Base-by-base conservation (phyloP, 1,140 invertebrate species). In the Ceratosolen solmsi region DNA sequence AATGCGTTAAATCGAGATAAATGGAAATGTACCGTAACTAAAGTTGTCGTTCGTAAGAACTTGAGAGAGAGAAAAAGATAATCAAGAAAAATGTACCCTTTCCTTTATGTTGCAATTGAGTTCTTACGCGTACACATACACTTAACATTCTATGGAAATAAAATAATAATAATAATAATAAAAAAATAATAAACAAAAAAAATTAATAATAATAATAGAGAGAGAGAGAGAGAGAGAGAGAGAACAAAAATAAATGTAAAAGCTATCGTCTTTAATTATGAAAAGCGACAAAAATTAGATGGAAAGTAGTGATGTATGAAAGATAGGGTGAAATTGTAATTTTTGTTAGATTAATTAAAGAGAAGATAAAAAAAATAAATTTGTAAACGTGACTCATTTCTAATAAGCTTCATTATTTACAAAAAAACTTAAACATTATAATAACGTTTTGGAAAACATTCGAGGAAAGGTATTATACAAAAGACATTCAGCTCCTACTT, bases 401-500 rank as follows among this genome's bases (percentile, higher is more conserved):
- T 82, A 82, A 82, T 77, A 77, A 82, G 80, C 80, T 82, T 82
- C 74, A 82, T 82, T 82, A 82, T 82, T 82, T 82, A 82, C 80
- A 82, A 82, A 78, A 79, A 70, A 82, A 75, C 30, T 75, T 41
- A 56, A 82, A 77, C 38, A 71, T 63, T 56, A 81, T 75, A 38
- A 71, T 82, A 72, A 82, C 25, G 51, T 78, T 63, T 9, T 82
- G 75, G 36, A 82, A 82, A 82, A 82, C 74, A 78, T 82, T 63
- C 36, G 75, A 82, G 80, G 80, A 82, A 78, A 82, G 80, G 80
- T 82, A 77, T 82, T 49, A 82, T 82, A 82, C 80, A 82, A 82
- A 82, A 82, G 80, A 82, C 80, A 82, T 82, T 78, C 38, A 82
- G 80, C 80, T 82, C 68, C 80, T 75, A 84, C 77, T 91, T 92